Percentiles rank a stretch among this genome's conserved stretches.
phyloP scores from a whole-genome alignment of 2,113 vertebrate genomes.

The Hemibagrus wyckioides region DNA sequence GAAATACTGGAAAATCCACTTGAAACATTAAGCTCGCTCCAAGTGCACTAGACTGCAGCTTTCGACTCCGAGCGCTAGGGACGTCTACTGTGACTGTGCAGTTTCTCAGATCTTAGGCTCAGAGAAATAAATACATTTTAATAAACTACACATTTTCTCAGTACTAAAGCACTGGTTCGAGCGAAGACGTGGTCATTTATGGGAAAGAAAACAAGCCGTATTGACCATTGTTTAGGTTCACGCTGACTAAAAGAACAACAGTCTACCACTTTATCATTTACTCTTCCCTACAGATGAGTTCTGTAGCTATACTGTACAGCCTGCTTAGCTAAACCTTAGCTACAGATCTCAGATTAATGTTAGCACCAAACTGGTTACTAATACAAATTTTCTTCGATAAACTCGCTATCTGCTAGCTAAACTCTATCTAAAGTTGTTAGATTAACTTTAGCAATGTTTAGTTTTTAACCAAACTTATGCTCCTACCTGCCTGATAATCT shows the following conservation, averaged over 20 bases:
- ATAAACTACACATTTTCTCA: too few species aligned
- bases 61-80: background rate
- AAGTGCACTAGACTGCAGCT: background rate
- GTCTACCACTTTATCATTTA: background rate
- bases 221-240: background rate
- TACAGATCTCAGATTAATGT: background rate
- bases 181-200: background rate
- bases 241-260: background rate
- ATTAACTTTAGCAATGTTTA: background rate
- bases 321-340: background rate
- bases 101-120: too few species aligned
- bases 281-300: background rate
- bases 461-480: background rate
- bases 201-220: background rate
- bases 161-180: background rate
- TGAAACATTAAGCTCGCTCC: too few species aligned
- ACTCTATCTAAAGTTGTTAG: background rate
- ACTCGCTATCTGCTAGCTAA: too few species aligned
- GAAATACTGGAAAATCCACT: background rate
- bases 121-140: too few species aligned
- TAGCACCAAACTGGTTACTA: too few species aligned
- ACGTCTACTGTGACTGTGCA: too few species aligned
- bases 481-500: background rate
- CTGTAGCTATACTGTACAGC: background rate
- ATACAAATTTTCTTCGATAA: too few species aligned